A percentile compares a stretch with the other conserved stretches of the same genome.
These are phyloP conservation scores for Castor canadensis DNA, from an alignment of 2,113 vertebrate species.

Conservation along the genomic window DNA sequence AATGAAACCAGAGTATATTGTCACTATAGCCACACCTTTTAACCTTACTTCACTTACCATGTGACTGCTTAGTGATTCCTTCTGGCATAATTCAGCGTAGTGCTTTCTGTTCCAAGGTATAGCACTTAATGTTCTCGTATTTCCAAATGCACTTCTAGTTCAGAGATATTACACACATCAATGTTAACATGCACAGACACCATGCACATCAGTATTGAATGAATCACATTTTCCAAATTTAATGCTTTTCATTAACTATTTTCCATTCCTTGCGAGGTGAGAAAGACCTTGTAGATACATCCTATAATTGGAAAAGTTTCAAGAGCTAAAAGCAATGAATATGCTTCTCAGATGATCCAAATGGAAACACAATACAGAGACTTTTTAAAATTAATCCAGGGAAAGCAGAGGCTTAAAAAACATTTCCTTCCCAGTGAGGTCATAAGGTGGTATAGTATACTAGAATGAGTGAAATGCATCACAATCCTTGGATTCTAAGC, in stretches of 20 bases:
- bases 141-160: background rate
- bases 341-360: background rate
- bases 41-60: background rate
- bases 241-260: background rate
- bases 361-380: background rate
- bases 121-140: background rate
- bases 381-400: background rate
- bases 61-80: background rate
- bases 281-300: background rate
- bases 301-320: background rate
- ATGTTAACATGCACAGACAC: background rate
- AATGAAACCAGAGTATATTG: background rate
- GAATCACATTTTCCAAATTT: background rate
- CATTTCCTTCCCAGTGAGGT: background rate
- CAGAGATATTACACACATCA: background rate
- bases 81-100: fast-evolving
- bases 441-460: background rate
- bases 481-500: background rate
- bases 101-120: background rate
- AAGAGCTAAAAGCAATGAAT: background rate
- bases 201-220: background rate
- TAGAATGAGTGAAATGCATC: background rate
- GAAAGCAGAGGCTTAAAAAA: background rate
- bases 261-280: background rate
- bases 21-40: no score